A percentile compares a stretch with the other conserved stretches of the same genome.
Conservation (phyloP, 2,888 invertebrate species). For the Plebejus melissa region DNA sequence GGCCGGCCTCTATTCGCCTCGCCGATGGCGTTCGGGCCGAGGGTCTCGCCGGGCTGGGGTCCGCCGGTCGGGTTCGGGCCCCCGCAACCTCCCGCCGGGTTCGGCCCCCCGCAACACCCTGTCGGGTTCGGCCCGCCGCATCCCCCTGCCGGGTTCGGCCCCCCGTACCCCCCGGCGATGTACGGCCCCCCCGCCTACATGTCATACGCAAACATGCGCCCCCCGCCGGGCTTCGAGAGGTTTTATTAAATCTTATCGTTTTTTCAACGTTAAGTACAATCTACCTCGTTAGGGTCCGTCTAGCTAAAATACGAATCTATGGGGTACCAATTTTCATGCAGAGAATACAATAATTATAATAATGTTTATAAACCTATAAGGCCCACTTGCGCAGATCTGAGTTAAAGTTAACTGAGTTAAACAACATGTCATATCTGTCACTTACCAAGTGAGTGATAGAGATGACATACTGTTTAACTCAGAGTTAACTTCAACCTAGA, state of each 20-base stretch:
- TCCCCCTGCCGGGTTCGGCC: not conserved
- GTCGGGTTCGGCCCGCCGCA: not conserved
- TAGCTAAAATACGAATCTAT: not conserved
- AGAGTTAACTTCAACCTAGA: too few relatives aligned
- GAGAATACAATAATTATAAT: not conserved
- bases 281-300: not conserved
- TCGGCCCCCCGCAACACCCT: not conserved
- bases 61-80: not conserved
- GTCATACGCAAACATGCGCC: not conserved
- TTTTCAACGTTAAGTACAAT: not conserved
- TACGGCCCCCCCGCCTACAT: not conserved
- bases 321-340: too few relatives aligned
- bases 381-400: too few relatives aligned
- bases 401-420: too few relatives aligned
- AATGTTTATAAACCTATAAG: not conserved
- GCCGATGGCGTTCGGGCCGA: not conserved
- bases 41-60: not conserved
- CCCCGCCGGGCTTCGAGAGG: constrained; percentile 14
- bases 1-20: not conserved
- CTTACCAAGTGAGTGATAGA: too few relatives aligned
- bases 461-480: too few relatives aligned
- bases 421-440: too few relatives aligned
- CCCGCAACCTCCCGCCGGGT: not conserved
- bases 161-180: not conserved
- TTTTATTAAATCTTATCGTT: not conserved